Evolutionary conservation across 2,888 invertebrate species (phyloP).

Genomic region (Euphydryas editha): DNA sequence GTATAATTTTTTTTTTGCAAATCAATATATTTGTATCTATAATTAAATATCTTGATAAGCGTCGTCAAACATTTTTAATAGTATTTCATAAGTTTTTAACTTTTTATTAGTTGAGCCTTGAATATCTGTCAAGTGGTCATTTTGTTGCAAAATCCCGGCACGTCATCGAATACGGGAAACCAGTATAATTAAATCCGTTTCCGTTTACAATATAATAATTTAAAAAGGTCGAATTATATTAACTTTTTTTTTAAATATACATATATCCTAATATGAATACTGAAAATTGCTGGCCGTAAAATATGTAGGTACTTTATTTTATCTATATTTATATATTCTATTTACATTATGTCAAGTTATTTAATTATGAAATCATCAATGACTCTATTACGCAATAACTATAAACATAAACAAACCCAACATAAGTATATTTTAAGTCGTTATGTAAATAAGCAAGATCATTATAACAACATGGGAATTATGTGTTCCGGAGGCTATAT

Average conservation of each 20-base stretch:
- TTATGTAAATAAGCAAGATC: not conserved
- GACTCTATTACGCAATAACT: not conserved
- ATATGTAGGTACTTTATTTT: not conserved
- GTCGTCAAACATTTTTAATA: not conserved
- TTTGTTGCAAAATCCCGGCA: conserved; percentile 6
- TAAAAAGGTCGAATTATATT: not conserved
- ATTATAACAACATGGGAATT: not conserved
- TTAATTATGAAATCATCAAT: conserved; percentile 6
- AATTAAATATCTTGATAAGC: no score
- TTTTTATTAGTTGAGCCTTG: conserved; percentile 36
- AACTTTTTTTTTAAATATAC: no score
- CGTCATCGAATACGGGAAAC: conserved; percentile 50
- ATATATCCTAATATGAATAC: no score
- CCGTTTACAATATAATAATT: conserved; percentile 41
- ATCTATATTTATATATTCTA: no score
- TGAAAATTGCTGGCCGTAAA: no score
- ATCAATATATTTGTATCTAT: no score
- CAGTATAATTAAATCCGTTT: conserved; percentile 59
- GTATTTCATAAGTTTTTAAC: conserved; percentile 22
- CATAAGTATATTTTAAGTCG: not conserved
- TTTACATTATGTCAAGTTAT: not conserved
- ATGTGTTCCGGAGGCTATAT: not conserved
- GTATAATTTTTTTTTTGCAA: no score
- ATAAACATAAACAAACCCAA: not conserved
- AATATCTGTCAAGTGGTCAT: conserved; percentile 22